Conservation (phyloP, 1,140 invertebrate genomes). For the Cyphomyrmex costatus region DNA sequence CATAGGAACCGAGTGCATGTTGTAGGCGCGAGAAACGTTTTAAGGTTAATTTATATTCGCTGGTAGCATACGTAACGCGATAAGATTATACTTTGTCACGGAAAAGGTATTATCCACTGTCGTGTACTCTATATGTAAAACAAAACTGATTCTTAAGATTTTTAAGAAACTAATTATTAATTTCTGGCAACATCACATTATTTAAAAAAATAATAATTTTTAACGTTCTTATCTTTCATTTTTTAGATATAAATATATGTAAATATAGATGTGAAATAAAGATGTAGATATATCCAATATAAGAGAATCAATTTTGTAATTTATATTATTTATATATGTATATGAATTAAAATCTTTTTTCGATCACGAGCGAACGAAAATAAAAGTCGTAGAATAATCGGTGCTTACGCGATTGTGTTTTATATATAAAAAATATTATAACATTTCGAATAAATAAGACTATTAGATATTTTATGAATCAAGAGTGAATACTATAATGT, state of each 20-base stretch:
- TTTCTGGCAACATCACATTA: background rate
- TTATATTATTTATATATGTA: background rate
- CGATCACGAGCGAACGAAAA: background rate
- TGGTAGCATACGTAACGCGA: conserved; percentile 11
- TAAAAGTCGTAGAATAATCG: no score
- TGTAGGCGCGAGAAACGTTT: conserved; percentile 22
- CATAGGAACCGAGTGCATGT: conserved; percentile 12
- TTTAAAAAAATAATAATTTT: background rate
- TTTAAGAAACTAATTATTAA: background rate
- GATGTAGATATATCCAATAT: background rate
- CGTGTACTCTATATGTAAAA: background rate
- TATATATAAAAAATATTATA: background rate
- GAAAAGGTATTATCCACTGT: conserved; percentile 9
- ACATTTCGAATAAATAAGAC: conserved; percentile 6
- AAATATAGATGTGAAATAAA: background rate
- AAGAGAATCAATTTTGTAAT: background rate
- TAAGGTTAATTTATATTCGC: conserved; percentile 44
- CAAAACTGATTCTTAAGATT: background rate
- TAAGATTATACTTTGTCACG: conserved; percentile 20
- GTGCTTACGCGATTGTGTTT: background rate
- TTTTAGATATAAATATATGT: background rate
- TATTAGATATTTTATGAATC: background rate
- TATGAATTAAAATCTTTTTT: background rate
- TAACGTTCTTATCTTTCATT: background rate
- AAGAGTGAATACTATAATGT: background rate